Percentiles rank a stretch among this genome's conserved stretches.
Conservation (phyloP, 1,140 invertebrate species). For the Drosophila lacteicornis region DNA sequence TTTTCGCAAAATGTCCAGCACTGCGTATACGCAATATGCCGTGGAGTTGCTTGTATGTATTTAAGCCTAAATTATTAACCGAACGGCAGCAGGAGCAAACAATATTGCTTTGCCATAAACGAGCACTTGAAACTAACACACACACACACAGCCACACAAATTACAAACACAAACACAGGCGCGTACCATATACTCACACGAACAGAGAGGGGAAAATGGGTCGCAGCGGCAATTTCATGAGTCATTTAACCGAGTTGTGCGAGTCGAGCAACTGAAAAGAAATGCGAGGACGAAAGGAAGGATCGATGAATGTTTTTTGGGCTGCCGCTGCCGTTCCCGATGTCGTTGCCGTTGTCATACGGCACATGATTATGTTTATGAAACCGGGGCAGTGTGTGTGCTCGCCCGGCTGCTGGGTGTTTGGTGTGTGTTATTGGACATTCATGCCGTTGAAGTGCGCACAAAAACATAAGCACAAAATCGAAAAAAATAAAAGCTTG, state of each 20-base stretch:
- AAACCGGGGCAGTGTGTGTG: constrained; percentile 3
- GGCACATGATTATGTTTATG: too few species aligned
- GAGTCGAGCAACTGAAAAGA: constrained; percentile 54
- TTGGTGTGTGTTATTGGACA: constrained; percentile 54
- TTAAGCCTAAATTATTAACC: constrained; percentile 83
- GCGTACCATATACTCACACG: constrained; percentile 2
- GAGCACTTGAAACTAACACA: constrained; percentile 76
- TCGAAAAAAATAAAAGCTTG: constrained; percentile 77
- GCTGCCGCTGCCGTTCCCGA: constrained; percentile 22
- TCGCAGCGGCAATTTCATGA: constrained; percentile 81
- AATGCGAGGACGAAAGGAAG: constrained; percentile 42
- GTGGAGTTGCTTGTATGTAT: constrained; percentile 67
- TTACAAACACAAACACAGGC: constrained; percentile 20
- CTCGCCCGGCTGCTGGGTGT: constrained; percentile 3
- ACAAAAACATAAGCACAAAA: constrained; percentile 80
- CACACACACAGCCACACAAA: constrained; percentile 1
- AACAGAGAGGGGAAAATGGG: constrained; percentile 50
- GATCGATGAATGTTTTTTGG: constrained; percentile 52
- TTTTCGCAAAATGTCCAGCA: constrained; percentile 60
- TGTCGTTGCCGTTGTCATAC: constrained; percentile 20
- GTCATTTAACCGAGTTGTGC: constrained; percentile 79
- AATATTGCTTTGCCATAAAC: constrained; percentile 81
- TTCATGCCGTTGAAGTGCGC: constrained; percentile 70
- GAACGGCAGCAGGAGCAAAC: constrained; percentile 64
- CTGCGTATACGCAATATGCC: constrained; percentile 71